These are phyloP conservation scores for Pseudorectes ferrugineus DNA, from an alignment of 2,113 vertebrate species.

Conservation along the genomic window DNA sequence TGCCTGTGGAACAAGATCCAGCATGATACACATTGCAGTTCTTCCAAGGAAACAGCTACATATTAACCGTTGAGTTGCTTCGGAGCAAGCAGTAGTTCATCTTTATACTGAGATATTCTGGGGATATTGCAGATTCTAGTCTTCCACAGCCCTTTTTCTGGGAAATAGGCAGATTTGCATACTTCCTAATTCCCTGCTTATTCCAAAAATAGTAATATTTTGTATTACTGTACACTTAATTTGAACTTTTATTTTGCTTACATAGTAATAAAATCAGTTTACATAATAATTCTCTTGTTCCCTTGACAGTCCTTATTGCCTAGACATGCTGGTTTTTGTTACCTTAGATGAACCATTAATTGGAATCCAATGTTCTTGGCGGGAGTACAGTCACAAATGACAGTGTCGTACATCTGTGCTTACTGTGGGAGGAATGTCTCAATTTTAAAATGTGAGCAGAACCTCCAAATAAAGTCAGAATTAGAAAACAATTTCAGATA, in stretches of 20 bases:
- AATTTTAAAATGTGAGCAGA: neutral
- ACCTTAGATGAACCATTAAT: constrained; percentile 74
- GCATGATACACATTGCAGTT: neutral
- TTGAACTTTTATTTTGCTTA: constrained; percentile 63
- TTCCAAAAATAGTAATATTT: constrained; percentile 40
- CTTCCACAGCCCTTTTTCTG: neutral
- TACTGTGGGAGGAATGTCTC: constrained; percentile 13
- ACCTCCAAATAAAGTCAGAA: neutral
- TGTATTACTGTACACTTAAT: constrained; percentile 19
- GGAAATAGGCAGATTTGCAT: neutral
- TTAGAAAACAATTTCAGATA: neutral
- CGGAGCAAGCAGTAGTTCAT: neutral
- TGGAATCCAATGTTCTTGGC: constrained; percentile 72
- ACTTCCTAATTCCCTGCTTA: neutral
- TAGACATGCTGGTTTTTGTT: constrained; percentile 56
- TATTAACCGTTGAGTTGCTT: neutral
- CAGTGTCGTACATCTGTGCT: constrained; percentile 62
- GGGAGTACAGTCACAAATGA: constrained; percentile 63
- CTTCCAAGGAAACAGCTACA: neutral
- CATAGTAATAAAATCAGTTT: constrained; percentile 58
- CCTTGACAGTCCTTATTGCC: constrained; percentile 39
- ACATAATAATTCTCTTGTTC: constrained; percentile 46
- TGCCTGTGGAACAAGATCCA: neutral
- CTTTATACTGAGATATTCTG: neutral
- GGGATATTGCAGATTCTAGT: neutral